Base-by-base conservation (phyloP, 2,113 vertebrate species). In the Geothlypis trichas region DNA sequence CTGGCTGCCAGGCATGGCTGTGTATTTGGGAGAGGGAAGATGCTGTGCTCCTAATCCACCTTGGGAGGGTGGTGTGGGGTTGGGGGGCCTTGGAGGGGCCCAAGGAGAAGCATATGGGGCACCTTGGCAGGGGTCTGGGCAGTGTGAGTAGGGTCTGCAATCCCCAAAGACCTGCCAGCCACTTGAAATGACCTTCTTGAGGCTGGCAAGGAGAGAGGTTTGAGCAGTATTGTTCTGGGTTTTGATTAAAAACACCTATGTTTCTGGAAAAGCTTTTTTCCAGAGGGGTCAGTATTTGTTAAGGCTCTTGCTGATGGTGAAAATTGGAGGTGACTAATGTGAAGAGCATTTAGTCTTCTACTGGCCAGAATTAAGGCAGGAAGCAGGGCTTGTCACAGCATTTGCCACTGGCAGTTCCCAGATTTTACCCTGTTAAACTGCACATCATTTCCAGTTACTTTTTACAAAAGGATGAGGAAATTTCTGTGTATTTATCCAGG, bases 321-420 rank as follows among this genome's bases (percentile, higher is more conserved):
- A 51, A 73, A 69, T 14, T 85, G 75, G 58, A 88, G 49, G 49
- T 90, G 93, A 86, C 44, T 85, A 11, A 90, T 90, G 85, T 65
- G 62, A 79, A 6, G 41, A 57, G 54, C 0, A 5, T 80, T 92
- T 83, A 1, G 1, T 58, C 49, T 94, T 67, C 41, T 74, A 22
- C 31, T 89, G 37, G 61, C 28, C 42, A 22, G 31, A n/a, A 55
- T 65, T 80, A 66, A 62, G 68, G 86, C 87, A 95, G 75, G 72
- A 92, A 77, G 30, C 41, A 9, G 37, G 12, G n/a, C 52, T 90
- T 41, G 59, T 86, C 72, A 28, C 3, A 4, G 39, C 62, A 22
- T 44, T 90, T 46, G n/a, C n/a, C 1, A 13, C 54, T 61, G 52
- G 47, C 65, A 31, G 9, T 89, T 95, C 51, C 91, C 80, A 71